A percentile compares a stretch with the other conserved stretches of the same genome.
Conservation (phyloP, 2,797 vertebrate genomes). For the Crocidura indochinensis region DNA sequence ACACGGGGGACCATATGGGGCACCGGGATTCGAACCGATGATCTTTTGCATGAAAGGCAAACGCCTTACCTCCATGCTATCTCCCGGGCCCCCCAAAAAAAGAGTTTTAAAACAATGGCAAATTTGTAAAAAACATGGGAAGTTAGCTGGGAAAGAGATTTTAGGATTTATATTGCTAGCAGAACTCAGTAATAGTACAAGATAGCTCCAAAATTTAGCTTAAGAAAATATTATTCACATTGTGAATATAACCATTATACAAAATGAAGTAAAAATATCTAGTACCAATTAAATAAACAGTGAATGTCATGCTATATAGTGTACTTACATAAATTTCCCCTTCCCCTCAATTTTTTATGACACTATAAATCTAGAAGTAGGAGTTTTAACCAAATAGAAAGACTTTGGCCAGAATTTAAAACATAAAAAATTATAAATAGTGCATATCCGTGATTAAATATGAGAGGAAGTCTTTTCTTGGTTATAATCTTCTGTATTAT, state of each 20-base stretch:
- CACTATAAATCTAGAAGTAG: conserved; percentile 23
- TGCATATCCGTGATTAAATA: too few relatives aligned
- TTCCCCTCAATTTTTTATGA: background rate
- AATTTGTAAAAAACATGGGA: background rate
- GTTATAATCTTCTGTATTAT: background rate
- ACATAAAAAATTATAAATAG: too few relatives aligned
- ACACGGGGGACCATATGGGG: too few relatives aligned
- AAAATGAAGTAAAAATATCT: background rate
- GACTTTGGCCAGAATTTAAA: too few relatives aligned
- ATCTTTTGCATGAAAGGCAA: too few relatives aligned
- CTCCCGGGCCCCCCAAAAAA: too few relatives aligned
- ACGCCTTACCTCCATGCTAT: too few relatives aligned
- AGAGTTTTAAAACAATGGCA: background rate
- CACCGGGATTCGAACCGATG: too few relatives aligned
- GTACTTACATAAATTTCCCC: background rate
- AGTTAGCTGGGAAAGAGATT: background rate
- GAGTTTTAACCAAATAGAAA: background rate
- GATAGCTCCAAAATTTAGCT: too few relatives aligned
- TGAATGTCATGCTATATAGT: background rate
- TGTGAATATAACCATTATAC: background rate
- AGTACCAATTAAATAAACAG: background rate
- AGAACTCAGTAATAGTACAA: background rate
- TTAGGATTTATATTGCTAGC: background rate
- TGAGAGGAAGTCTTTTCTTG: too few relatives aligned
- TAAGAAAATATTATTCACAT: background rate